These are phyloP conservation scores for Rhagoletis zephyria DNA, from an alignment of 1,140 invertebrate species.

Conservation along the genomic window DNA sequence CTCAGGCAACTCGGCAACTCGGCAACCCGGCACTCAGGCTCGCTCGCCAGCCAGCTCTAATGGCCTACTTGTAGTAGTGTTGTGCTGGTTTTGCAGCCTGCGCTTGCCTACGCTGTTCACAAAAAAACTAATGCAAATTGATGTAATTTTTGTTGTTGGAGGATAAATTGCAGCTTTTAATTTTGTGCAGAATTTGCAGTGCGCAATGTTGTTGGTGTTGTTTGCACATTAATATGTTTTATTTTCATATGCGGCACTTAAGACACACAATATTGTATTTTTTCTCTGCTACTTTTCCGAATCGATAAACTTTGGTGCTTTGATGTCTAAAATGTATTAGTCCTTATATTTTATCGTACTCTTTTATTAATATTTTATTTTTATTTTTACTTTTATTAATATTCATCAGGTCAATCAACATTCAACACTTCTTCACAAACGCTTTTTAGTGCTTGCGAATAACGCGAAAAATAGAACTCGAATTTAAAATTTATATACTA, in stretches of 20 bases:
- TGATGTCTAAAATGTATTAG: no score
- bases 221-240: not conserved
- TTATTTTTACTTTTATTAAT: no score
- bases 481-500: not conserved
- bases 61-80: not conserved
- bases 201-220: constrained; percentile 3
- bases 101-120: not conserved
- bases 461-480: not conserved
- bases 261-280: not conserved
- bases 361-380: no score
- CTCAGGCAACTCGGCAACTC: constrained; percentile 15
- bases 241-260: not conserved
- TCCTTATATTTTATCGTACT: no score
- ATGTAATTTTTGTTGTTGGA: not conserved
- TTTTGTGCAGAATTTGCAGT: constrained; percentile 33
- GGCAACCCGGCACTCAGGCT: not conserved
- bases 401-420: no score
- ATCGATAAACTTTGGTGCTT: not conserved
- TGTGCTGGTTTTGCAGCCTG: not conserved
- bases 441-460: not conserved
- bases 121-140: not conserved
- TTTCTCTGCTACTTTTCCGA: not conserved
- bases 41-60: not conserved
- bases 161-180: constrained; percentile 31
- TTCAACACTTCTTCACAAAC: not conserved